Evolutionary conservation across 2,797 vertebrate genomes (phyloP).

Genomic region (Avahi laniger): DNA sequence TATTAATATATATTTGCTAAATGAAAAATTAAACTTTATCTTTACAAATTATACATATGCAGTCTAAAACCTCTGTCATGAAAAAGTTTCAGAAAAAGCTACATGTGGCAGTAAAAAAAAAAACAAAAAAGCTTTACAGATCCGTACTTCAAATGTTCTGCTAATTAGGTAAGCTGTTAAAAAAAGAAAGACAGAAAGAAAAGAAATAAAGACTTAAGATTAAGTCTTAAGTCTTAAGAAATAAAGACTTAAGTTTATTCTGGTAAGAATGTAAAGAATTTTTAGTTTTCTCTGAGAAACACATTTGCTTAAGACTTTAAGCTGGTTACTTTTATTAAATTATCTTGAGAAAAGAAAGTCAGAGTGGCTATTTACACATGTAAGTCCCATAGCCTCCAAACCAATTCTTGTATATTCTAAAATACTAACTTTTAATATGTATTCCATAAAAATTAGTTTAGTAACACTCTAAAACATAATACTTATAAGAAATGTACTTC

Average conservation of each 20-base stretch:
- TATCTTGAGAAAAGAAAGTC: background rate
- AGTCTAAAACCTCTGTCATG: background rate
- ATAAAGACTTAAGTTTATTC: background rate
- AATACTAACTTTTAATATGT: background rate
- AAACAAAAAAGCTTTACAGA: background rate
- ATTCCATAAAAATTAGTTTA: background rate
- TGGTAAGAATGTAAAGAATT: background rate
- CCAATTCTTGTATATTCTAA: background rate
- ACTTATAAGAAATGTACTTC: background rate
- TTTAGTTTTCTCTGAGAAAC: constrained; percentile 21
- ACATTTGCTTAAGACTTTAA: background rate
- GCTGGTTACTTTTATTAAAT: constrained; percentile 28
- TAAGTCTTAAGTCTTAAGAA: background rate
- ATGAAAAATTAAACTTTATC: background rate
- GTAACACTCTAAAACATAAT: background rate
- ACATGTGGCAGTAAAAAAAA: background rate
- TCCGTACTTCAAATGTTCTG: background rate
- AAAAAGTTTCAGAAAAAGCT: background rate
- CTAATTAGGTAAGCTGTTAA: background rate
- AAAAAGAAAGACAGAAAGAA: background rate
- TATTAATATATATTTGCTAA: background rate
- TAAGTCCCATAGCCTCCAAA: background rate
- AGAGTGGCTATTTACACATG: background rate
- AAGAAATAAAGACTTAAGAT: background rate
- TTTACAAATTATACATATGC: background rate